Evolutionary conservation across 2,888 invertebrate species (phyloP).

Genomic region (Xylota sylvarum): DNA sequence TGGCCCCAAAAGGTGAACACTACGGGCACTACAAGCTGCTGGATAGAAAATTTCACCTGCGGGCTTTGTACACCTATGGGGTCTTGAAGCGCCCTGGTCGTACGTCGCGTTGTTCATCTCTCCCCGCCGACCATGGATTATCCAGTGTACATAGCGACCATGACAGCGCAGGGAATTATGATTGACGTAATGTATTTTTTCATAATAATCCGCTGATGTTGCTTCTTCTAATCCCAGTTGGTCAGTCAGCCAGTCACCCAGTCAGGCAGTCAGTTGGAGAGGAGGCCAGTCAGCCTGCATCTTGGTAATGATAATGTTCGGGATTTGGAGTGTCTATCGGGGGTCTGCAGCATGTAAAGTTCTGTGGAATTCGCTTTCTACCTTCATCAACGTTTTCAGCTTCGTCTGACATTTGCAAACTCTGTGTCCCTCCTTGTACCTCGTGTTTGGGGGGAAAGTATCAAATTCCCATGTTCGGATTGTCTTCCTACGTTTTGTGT

Average conservation of each 20-base stretch:
- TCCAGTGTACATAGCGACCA: constrained; percentile 68
- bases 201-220: constrained; percentile 69
- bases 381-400: constrained; percentile 69
- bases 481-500: constrained; percentile 19
- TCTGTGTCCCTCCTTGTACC: constrained; percentile 8
- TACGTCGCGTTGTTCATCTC: constrained; percentile 17
- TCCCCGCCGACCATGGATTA: constrained; percentile 48
- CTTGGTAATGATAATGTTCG: constrained; percentile 73
- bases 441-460: constrained; percentile 44
- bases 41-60: constrained; percentile 70
- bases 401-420: constrained; percentile 72
- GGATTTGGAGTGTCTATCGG: constrained; percentile 69
- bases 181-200: constrained; percentile 75
- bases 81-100: constrained; percentile 40
- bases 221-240: constrained; percentile 60
- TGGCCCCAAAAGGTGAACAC: constrained; percentile 61
- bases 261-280: constrained; percentile 2
- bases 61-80: constrained; percentile 57
- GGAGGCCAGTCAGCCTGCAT: constrained; percentile 32
- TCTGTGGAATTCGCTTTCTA: constrained; percentile 68
- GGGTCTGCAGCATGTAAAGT: constrained; percentile 42
- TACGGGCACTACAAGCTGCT: constrained; percentile 44
- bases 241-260: constrained; percentile 36
- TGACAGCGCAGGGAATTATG: constrained; percentile 75
- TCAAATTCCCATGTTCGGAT: constrained; percentile 68